phyloP scores from a whole-genome alignment of 2,888 invertebrate species.

The Andrena haemorrhoa region DNA sequence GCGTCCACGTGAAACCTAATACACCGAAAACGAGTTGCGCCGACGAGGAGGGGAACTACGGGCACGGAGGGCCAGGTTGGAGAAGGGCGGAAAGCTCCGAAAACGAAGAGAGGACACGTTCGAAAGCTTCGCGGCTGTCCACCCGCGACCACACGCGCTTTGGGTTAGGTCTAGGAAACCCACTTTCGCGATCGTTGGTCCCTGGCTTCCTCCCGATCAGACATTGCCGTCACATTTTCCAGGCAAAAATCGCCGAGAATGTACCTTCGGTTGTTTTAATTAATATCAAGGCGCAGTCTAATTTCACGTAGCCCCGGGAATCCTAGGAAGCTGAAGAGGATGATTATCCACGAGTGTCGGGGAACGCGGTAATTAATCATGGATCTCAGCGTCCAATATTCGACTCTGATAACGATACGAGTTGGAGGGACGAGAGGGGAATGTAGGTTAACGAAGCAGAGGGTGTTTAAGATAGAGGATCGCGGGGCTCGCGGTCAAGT shows the following conservation, averaged over 20 bases:
- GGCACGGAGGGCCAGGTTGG: slow-evolving; percentile 17
- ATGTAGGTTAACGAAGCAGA: slow-evolving; percentile 56
- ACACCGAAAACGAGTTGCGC: slow-evolving; percentile 69
- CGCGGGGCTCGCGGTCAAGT: slow-evolving; percentile 18
- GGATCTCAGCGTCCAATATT: slow-evolving; percentile 14
- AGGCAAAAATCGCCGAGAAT: not conserved
- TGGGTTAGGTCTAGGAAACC: slow-evolving; percentile 11
- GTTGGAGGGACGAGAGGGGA: slow-evolving; percentile 1
- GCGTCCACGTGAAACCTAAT: slow-evolving; percentile 78
- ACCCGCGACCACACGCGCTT: slow-evolving; percentile 62
- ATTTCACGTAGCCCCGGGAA: slow-evolving; percentile 5
- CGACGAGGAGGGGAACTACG: slow-evolving; percentile 7
- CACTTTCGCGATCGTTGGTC: not conserved
- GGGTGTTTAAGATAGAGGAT: slow-evolving; percentile 22
- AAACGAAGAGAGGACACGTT: slow-evolving; percentile 28
- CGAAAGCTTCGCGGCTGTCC: slow-evolving; percentile 18
- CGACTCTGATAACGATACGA: not conserved
- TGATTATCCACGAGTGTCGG: slow-evolving; percentile 15
- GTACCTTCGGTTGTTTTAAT: slow-evolving; percentile 20
- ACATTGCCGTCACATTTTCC: not conserved
- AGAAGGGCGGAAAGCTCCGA: slow-evolving; percentile 28
- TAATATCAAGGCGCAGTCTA: not conserved
- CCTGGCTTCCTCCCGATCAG: not conserved
- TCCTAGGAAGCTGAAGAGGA: not conserved
- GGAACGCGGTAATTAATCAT: slow-evolving; percentile 37